Evolutionary conservation across 2,888 invertebrate genomes (phyloP).

Genomic region (Tethea ocularis): DNA sequence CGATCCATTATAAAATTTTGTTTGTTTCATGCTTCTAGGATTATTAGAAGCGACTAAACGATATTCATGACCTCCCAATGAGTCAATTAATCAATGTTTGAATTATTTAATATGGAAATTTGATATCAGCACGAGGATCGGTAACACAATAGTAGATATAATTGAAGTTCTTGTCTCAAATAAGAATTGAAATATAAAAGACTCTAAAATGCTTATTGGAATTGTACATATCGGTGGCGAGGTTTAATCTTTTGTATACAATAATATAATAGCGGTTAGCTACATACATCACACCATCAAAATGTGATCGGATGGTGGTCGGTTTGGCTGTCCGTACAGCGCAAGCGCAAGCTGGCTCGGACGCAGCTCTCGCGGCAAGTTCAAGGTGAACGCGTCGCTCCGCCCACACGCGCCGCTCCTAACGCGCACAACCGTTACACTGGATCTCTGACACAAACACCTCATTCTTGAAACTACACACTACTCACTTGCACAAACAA

Average conservation of each 20-base stretch:
- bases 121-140: too few species aligned
- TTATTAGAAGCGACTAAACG: too few species aligned
- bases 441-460: constrained; percentile 64
- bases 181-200: too few species aligned
- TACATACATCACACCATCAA: constrained; percentile 44
- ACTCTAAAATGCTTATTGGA: too few species aligned
- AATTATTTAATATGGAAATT: too few species aligned
- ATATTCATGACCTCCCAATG: too few species aligned
- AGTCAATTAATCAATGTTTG: too few species aligned
- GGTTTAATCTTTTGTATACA: constrained; percentile 9
- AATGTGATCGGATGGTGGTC: constrained; percentile 24
- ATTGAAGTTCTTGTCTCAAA: too few species aligned
- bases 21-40: too few species aligned
- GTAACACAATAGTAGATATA: too few species aligned
- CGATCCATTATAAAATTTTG: neutral
- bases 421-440: constrained; percentile 59
- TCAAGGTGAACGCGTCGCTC: constrained; percentile 82
- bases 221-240: too few species aligned
- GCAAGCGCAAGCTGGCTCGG: constrained; percentile 33
- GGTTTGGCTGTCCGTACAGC: constrained; percentile 17
- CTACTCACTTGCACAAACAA: constrained; percentile 55
- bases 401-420: constrained; percentile 77
- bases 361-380: constrained; percentile 76
- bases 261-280: constrained; percentile 21
- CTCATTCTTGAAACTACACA: constrained; percentile 56